Base-by-base conservation (phyloP, 2,113 vertebrate genomes). In the Psammodynastes pulverulentus region DNA sequence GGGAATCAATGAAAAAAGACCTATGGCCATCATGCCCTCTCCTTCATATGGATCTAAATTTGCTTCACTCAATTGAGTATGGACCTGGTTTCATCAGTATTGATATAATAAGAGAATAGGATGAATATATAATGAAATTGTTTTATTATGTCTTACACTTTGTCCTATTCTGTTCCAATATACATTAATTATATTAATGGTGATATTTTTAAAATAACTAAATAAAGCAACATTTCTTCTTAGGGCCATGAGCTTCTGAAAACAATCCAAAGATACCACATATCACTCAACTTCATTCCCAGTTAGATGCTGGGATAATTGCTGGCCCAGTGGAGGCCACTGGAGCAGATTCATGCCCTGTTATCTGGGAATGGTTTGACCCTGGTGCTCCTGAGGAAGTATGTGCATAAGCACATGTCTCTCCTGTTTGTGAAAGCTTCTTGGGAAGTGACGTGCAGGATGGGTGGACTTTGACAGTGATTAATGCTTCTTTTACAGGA, bases 391-490 rank as follows among this genome's bases (percentile, higher is more conserved):
- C 10, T n/a, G 29, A 62, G 4, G 26, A 62, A n/a, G 29, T 62
- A 62, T n/a, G 4, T 12, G 58, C 58, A 13, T 10, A 62, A n/a
- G 29, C 26, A 62, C 10, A 62, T 62, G 56, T 29, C 24, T 24
- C 24, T 29, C 56, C 24, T 29, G 10, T n/a, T 62, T 62, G 10
- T 62, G 58, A 62, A 62, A 62, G 58, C 58, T 62, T 62, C 58
- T 7, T 7, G 2, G 7, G 23, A n/a, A n/a, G 10, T n/a, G 12
- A n/a, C 1, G 13, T 62, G 10, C 0, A 1, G 19, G 54, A 56
- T 62, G 58, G 10, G 26, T 62, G 29, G 26, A 62, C 58, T 62
- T 10, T 62, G 29, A 13, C 1, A 13, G 12, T 13, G 26, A n/a
- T 62, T 58, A 58, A 58, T 58, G 56, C 26, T 26, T 58, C 24